Conservation (phyloP, 2,888 invertebrate genomes). For the Apotomis betuletana region DNA sequence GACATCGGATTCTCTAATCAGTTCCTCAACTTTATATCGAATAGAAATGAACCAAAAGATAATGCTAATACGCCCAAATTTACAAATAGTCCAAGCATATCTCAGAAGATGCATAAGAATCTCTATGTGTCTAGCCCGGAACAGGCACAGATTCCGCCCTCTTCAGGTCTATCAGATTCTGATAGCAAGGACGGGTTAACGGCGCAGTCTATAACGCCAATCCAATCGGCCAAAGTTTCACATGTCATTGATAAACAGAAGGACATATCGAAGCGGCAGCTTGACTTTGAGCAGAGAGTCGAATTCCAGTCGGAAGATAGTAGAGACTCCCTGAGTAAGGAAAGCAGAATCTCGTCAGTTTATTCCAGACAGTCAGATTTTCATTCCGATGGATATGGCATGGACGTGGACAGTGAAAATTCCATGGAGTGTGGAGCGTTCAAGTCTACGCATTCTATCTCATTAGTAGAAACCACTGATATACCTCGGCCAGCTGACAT, state of each 20-base stretch:
- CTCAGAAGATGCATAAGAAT: constrained; percentile 81
- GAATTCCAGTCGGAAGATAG: constrained; percentile 80
- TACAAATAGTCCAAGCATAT: constrained; percentile 78
- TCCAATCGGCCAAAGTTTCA: constrained; percentile 75
- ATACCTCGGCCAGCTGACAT: constrained; percentile 80
- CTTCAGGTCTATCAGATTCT: constrained; percentile 78
- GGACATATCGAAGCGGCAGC: constrained; percentile 77
- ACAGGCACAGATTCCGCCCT: constrained; percentile 79
- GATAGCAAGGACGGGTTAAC: constrained; percentile 80
- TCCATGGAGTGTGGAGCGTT: constrained; percentile 80
- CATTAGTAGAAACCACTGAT: constrained; percentile 77
- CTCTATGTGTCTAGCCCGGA: constrained; percentile 80
- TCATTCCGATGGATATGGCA: constrained; percentile 78
- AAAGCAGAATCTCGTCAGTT: constrained; percentile 74
- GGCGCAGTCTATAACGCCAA: constrained; percentile 71
- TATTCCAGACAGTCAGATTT: constrained; percentile 76
- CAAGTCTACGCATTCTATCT: constrained; percentile 79
- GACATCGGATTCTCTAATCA: constrained; percentile 80
- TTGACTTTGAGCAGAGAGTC: constrained; percentile 76
- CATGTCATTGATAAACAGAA: constrained; percentile 72
- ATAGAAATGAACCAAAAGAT: constrained; percentile 81
- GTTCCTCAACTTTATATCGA: constrained; percentile 77
- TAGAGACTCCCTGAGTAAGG: constrained; percentile 78
- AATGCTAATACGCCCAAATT: constrained; percentile 82
- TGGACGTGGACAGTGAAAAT: constrained; percentile 82